Conservation (phyloP, 2,113 vertebrate species). For the Cyrtonyx montezumae region DNA sequence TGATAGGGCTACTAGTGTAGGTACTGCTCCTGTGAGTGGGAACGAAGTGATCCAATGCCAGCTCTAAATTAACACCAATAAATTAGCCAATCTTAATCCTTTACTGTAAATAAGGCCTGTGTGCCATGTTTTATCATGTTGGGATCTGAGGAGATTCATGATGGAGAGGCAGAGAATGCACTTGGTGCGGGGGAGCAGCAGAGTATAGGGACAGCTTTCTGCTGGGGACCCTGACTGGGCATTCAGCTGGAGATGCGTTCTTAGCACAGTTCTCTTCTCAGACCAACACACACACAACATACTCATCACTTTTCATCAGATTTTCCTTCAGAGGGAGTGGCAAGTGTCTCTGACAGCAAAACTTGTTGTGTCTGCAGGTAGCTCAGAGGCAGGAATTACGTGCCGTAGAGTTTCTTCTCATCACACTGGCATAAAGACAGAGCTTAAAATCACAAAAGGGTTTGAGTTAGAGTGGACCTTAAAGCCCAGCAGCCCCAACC, state of each 20-base stretch:
- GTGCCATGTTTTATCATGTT: not conserved
- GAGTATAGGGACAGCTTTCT: not conserved
- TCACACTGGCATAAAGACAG: not conserved
- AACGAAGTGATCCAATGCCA: not conserved
- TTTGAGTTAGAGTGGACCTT: too few species aligned
- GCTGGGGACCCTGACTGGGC: not conserved
- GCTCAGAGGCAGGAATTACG: not conserved
- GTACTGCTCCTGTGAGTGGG: not conserved
- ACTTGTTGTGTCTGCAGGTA: not conserved
- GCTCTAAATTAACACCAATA: not conserved
- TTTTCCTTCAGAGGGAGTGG: not conserved
- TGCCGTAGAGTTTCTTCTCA: not conserved
- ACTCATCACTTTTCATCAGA: not conserved
- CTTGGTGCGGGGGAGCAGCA: not conserved
- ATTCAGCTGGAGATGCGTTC: not conserved
- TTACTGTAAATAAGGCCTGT: not conserved
- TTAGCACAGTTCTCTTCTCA: slow-evolving; percentile 1
- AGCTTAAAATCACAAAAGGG: not conserved
- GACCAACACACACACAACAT: not conserved
- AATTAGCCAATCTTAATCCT: not conserved
- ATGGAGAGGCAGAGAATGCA: not conserved
- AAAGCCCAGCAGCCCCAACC: too few species aligned
- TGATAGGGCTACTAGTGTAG: not conserved
- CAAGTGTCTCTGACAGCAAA: not conserved
- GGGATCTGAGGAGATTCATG: not conserved